These are phyloP conservation scores for Tachystola acroxantha DNA, from an alignment of 2,888 invertebrate species.

Conservation along the genomic window DNA sequence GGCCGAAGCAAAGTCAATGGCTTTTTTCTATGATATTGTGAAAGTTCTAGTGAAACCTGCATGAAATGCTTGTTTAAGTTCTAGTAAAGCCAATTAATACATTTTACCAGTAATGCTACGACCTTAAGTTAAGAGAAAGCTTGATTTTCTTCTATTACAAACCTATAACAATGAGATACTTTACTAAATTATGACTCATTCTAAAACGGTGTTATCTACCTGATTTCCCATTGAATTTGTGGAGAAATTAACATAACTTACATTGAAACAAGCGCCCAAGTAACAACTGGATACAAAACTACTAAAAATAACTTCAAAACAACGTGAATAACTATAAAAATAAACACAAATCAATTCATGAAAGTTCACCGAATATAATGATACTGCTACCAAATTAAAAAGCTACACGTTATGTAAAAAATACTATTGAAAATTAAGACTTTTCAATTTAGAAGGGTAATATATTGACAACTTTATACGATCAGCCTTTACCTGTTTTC, in stretches of 20 bases:
- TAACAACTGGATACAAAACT: background rate
- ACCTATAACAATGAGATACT: too few species aligned
- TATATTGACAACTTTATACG: slow-evolving; percentile 23
- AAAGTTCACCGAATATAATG: slow-evolving; percentile 10
- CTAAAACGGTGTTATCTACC: background rate
- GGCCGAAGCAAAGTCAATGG: too few species aligned
- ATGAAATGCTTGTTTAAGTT: too few species aligned
- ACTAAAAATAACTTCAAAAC: background rate
- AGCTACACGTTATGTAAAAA: background rate
- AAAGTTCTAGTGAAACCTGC: too few species aligned
- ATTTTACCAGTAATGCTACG: too few species aligned
- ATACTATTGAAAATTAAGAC: background rate
- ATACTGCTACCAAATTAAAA: slow-evolving; percentile 9
- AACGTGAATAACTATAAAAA: slow-evolving; percentile 12
- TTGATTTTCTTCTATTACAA: too few species aligned
- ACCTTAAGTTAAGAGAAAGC: too few species aligned
- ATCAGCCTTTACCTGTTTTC: slow-evolving; percentile 23
- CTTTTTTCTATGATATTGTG: too few species aligned
- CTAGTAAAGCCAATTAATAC: too few species aligned
- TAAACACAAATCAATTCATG: slow-evolving; percentile 16
- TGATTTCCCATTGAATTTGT: too few species aligned
- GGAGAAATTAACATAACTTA: background rate
- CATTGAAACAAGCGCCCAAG: background rate
- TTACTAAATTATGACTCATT: background rate
- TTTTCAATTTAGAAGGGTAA: slow-evolving; percentile 15